Evolutionary conservation across 1,140 invertebrate genomes (phyloP).

Genomic region (Episyrphus balteatus): DNA sequence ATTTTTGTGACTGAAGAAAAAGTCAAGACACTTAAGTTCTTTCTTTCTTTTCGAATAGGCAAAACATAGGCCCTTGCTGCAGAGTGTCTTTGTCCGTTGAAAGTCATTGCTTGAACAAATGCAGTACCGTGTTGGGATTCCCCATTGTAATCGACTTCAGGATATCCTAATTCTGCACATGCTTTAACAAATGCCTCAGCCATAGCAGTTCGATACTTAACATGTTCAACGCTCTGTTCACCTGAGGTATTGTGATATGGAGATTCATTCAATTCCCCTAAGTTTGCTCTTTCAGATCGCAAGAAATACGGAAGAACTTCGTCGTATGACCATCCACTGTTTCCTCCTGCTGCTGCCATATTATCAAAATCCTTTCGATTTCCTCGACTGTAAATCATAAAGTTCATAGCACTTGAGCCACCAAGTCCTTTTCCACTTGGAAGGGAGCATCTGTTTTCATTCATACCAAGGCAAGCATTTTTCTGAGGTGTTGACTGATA

Average conservation of each 20-base stretch:
- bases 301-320: conserved; percentile 54
- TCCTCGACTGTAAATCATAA: conserved; percentile 73
- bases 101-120: no score
- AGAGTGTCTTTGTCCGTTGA: no score
- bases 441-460: conserved; percentile 41
- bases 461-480: conserved; percentile 42
- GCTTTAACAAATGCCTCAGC: conserved; percentile 49
- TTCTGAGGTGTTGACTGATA: conserved; percentile 52
- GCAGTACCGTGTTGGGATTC: no score
- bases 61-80: no score
- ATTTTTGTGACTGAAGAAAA: not conserved
- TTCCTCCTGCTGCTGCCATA: conserved; percentile 51
- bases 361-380: conserved; percentile 58
- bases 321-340: conserved; percentile 55
- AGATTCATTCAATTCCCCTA: conserved; percentile 36
- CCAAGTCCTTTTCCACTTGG: conserved; percentile 51
- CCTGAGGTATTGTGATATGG: conserved; percentile 42
- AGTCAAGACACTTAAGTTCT: not conserved
- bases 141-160: conserved; percentile 37
- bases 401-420: conserved; percentile 64
- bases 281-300: conserved; percentile 44
- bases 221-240: conserved; percentile 39
- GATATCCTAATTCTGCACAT: conserved; percentile 43
- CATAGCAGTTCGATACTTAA: conserved; percentile 41
- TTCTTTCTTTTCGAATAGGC: no score